phyloP scores from a whole-genome alignment of 2,113 vertebrate genomes.

The Cettia cetti region DNA sequence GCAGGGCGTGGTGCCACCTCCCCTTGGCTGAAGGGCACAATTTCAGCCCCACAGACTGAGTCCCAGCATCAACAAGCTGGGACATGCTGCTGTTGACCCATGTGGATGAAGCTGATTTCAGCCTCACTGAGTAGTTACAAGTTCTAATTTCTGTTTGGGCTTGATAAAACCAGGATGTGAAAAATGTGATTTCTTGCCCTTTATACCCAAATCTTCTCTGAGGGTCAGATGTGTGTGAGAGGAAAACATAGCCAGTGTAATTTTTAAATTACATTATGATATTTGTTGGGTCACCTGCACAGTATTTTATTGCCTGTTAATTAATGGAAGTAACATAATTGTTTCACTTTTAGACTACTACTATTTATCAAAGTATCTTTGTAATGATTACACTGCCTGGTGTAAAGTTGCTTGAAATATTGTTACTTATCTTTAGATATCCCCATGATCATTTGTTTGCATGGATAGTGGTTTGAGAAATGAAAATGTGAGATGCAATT shows the following conservation, averaged over 20 bases:
- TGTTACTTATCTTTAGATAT: not conserved
- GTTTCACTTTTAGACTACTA: not conserved
- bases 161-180: not conserved
- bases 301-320: not conserved
- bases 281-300: not conserved
- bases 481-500: not conserved
- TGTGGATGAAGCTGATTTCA: not conserved
- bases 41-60: not conserved
- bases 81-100: fast-evolving
- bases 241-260: not conserved
- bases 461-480: not conserved
- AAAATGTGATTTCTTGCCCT: not conserved
- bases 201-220: not conserved
- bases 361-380: not conserved
- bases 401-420: not conserved
- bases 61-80: not conserved
- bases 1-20: not conserved
- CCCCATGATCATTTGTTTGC: not conserved
- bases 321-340: not conserved
- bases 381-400: not conserved
- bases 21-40: not conserved
- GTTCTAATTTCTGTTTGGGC: not conserved
- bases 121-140: not conserved
- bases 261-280: not conserved
- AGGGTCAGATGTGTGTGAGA: not conserved